Percentiles rank a stretch among this genome's conserved stretches.
Evolutionary conservation across 1,140 invertebrate genomes (phyloP).

Genomic region (Scaptodrosophila lebanonensis): DNA sequence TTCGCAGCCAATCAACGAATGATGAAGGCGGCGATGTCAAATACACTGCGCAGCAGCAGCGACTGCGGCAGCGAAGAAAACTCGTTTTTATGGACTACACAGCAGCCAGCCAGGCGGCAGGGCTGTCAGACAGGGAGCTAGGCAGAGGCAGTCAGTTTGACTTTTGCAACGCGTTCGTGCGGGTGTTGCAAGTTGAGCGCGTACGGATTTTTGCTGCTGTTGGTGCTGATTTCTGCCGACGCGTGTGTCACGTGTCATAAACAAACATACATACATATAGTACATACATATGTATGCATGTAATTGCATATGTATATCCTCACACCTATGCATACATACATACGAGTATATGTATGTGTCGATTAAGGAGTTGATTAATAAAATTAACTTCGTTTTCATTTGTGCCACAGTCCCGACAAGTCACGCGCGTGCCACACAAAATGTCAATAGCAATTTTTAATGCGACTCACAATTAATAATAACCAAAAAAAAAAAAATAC

Average conservation of each 20-base stretch:
- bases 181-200: constrained; percentile 39
- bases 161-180: constrained; percentile 65
- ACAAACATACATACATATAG: constrained; percentile 13
- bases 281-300: too few relatives aligned
- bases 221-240: constrained; percentile 14
- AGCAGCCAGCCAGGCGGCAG: constrained; percentile 17
- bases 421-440: constrained; percentile 46
- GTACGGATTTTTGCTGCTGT: constrained; percentile 22
- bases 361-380: not conserved
- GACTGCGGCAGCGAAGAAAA: constrained; percentile 23
- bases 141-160: too few relatives aligned
- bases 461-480: constrained; percentile 25
- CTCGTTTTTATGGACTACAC: constrained; percentile 32
- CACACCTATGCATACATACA: too few relatives aligned
- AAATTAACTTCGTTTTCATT: constrained; percentile 25
- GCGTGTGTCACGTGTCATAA: constrained; percentile 11
- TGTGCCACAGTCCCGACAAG: constrained; percentile 34
- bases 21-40: constrained; percentile 23
- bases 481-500: constrained; percentile 20
- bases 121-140: too few relatives aligned
- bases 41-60: constrained; percentile 13
- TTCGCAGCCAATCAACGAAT: constrained; percentile 20
- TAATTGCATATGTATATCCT: too few relatives aligned
- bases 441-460: constrained; percentile 34
- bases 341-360: too few relatives aligned